Base-by-base conservation (phyloP, 2,113 vertebrate species). In the Microtus oregoni region DNA sequence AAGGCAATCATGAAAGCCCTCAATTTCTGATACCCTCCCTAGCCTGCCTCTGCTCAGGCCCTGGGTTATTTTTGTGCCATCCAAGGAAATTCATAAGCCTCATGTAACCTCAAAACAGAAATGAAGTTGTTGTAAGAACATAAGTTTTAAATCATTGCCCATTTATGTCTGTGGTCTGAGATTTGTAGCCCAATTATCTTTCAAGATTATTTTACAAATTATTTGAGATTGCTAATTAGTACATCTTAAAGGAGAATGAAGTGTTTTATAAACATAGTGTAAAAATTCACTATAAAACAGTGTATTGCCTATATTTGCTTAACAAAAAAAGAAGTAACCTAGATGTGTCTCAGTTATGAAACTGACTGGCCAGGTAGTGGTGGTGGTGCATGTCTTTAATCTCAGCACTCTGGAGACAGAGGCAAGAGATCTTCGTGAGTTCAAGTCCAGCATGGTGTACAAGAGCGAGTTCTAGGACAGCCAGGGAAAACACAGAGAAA, bases 271-370 rank as follows among this genome's bases (percentile, higher is more conserved):
- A 90, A 38, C 32, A 88, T 38, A 22, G 30, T 70, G 11, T 72
- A 92, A 90, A 90, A 79, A 12, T 38, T 86, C 94, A 94, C 41
- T 41, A 8, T 61, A 92, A 90, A 90, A 68, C 91, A 77, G 91
- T 32, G 2, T 68, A 61, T 83, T 61, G 44, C 15, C 7, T 61
- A 41, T 8, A 92, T 96, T 67, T 95, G 55, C 90, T 96, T 90
- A 97, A 83, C 50, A 92, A 94, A 20, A 61, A 94, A 94, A 86
- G 89, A 94, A 90, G 94, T 28, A 67, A 70, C 73, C 83, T 90
- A 95, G 58, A 41, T 96, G 30, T 92, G n/a, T 28, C 78, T 92
- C 61, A 91, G 28, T 73, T 78, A 89, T 89, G 50, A 47, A 91
- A 73, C 12, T 86, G 11, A 70, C 41, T 94, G 50, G 55, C 55